A percentile compares a stretch with the other conserved stretches of the same genome.
These are phyloP conservation scores for Gymnorhina tibicen DNA, from an alignment of 2,113 vertebrate genomes.

Conservation along the genomic window DNA sequence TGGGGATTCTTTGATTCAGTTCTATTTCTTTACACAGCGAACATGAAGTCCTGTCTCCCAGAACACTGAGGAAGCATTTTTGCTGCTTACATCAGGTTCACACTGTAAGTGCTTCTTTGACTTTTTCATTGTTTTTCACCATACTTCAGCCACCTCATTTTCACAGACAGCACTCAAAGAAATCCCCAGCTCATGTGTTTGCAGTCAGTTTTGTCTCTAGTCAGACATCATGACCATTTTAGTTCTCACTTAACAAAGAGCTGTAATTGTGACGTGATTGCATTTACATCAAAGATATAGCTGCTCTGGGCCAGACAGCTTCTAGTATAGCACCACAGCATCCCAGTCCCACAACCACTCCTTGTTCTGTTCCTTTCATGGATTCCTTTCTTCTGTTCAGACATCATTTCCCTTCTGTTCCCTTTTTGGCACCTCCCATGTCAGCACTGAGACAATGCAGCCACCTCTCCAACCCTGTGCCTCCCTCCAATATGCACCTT, in stretches of 20 bases:
- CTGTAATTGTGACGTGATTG: not conserved
- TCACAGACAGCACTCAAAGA: not conserved
- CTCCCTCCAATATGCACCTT: accelerated
- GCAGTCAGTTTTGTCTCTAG: conserved; percentile 3
- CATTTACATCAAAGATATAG: not conserved
- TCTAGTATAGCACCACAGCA: not conserved
- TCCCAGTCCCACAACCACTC: not conserved
- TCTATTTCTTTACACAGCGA: not conserved
- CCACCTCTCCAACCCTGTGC: not conserved
- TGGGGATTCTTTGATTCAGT: not conserved
- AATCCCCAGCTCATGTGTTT: not conserved
- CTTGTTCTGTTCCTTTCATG: not conserved
- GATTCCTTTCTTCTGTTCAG: not conserved
- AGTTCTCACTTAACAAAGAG: not conserved
- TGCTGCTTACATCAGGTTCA: not conserved
- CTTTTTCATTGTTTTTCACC: not conserved
- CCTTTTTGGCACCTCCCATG: not conserved
- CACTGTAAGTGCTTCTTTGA: not conserved
- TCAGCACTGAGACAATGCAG: not conserved
- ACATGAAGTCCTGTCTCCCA: not conserved
- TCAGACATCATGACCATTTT: not conserved
- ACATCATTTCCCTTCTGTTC: not conserved
- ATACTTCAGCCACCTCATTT: not conserved
- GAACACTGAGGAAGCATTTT: not conserved
- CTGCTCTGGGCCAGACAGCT: not conserved